Base-by-base conservation (phyloP, 2,113 vertebrate species). In the Sarotherodon lohbergeri region DNA sequence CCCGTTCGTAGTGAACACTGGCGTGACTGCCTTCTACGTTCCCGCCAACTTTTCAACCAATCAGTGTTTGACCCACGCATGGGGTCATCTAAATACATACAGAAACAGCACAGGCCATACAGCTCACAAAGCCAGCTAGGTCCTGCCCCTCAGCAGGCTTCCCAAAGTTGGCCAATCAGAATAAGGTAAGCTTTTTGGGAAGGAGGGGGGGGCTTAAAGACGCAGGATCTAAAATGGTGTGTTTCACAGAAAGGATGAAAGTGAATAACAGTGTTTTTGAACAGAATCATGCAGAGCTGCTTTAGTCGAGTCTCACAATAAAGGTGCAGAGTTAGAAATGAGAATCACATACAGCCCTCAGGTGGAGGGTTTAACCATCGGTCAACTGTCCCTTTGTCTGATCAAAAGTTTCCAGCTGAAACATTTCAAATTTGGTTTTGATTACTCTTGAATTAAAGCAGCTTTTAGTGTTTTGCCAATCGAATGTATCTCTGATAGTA, bases 21-120 rank as follows among this genome's bases (percentile, higher is more conserved):
- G 57, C 0, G 8, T 61, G 14, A 32, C 57, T 32, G 57, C 59
- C 59, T 6, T 19, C 29, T 17, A 32, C 29, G 2, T 11, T 63
- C 16, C 16, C 0, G 2, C 59, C 59, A 34, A 36, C 17, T 7
- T n/a, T 36, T 66, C 32, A 66, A 66, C 34, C 34, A 3, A 66
- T 39, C 61, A 22, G 4, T 8, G 34, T 0, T 66, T 36, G 34
- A 0, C 17, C 34, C 10, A 22, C 4, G 0, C 19, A 22, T 4
- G 6, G 17, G 61, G 61, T 12, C 1, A 0, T 0, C 0, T 68
- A 68, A 41, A 41, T 41, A 22, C 63, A 17, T 14, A 48, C 46
- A 48, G 46, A 48, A 6, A 7, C 19, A 68, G 34, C 19, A 0
- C 61, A 66, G 10, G 5, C 36, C 5, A 13, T 7, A 39, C 61